phyloP scores from a whole-genome alignment of 2,888 invertebrate species.

The Abscondita cerata region DNA sequence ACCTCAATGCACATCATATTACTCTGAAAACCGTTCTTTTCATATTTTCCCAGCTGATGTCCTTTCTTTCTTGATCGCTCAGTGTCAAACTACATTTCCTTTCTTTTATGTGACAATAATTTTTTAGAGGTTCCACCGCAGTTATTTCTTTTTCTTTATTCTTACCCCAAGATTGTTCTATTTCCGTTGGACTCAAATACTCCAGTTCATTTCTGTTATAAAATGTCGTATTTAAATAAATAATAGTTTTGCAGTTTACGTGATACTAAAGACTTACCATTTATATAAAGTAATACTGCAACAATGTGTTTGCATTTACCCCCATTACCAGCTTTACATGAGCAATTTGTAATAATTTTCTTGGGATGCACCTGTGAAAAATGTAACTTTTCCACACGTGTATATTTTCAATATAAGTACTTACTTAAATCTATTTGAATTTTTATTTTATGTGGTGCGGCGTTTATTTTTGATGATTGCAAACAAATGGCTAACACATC shows the following conservation, averaged over 20 bases:
- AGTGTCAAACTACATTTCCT: not conserved
- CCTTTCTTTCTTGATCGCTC: not conserved
- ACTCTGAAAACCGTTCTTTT: too few species aligned
- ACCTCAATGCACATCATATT: too few species aligned
- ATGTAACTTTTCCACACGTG: not conserved
- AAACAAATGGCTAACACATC: not conserved
- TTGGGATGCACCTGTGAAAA: not conserved
- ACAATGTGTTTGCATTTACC: not conserved
- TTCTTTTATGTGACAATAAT: not conserved
- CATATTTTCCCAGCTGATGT: too few species aligned
- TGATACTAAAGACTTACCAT: not conserved
- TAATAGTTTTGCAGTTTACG: not conserved
- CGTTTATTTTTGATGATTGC: too few species aligned
- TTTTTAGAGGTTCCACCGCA: not conserved
- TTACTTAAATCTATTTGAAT: not conserved
- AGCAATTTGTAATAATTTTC: not conserved
- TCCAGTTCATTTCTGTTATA: not conserved
- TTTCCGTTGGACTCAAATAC: not conserved
- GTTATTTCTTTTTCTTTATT: not conserved
- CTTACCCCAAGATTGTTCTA: not conserved
- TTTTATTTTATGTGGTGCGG: too few species aligned
- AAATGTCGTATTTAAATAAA: not conserved
- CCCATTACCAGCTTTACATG: not conserved
- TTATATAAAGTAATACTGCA: constrained; percentile 1
- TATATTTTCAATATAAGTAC: not conserved